Conservation (phyloP, 2,113 vertebrate genomes). For the Verasper variegatus region DNA sequence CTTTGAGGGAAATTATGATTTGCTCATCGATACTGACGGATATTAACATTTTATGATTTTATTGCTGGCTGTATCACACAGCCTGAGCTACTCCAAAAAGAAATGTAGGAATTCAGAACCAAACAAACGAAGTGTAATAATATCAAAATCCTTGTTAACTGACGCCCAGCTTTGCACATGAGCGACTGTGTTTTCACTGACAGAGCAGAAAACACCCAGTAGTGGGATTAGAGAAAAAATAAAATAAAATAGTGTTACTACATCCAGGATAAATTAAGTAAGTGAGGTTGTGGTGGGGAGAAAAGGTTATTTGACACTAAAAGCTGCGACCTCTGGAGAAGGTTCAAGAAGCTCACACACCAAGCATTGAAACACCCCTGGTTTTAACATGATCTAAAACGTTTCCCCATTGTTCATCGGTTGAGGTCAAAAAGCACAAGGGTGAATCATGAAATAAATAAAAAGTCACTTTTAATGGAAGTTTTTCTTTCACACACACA, state of each 20-base stretch:
- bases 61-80: no score
- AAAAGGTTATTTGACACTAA: conserved; percentile 2
- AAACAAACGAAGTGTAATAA: neutral
- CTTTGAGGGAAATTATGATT: no score
- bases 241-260: conserved; percentile 71
- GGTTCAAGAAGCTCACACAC: no score
- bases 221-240: conserved; percentile 1
- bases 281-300: neutral
- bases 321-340: conserved; percentile 69
- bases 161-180: conserved; percentile 37
- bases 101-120: neutral
- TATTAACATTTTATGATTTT: no score
- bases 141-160: neutral
- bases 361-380: no score
- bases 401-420: neutral
- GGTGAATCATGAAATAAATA: conserved; percentile 66
- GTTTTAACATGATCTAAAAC: no score
- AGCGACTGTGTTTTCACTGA: conserved; percentile 9
- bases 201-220: no score
- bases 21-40: no score
- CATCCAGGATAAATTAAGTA: conserved; percentile 61
- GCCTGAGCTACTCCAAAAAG: neutral
- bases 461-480: conserved; percentile 78
- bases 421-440: conserved; percentile 16
- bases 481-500: conserved; percentile 73